These are phyloP conservation scores for Melanostoma scalare DNA, from an alignment of 2,888 invertebrate species.

Conservation along the genomic window DNA sequence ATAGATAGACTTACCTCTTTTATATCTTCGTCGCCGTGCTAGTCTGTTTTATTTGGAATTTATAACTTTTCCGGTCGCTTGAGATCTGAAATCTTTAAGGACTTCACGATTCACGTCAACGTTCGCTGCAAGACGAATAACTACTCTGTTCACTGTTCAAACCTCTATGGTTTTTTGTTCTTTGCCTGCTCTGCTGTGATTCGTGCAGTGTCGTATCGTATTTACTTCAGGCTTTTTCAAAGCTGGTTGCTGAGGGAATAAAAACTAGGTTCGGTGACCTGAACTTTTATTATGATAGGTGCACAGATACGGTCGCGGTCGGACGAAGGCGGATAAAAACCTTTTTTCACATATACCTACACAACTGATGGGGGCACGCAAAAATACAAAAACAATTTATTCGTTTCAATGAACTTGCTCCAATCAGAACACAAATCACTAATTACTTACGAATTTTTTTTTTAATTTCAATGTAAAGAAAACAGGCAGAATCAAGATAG, in stretches of 20 bases:
- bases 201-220: slow-evolving; percentile 3
- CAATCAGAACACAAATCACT: slow-evolving; percentile 20
- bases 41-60: slow-evolving; percentile 7
- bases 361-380: background rate
- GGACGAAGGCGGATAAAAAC: background rate
- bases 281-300: slow-evolving; percentile 35
- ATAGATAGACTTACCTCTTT: slow-evolving; percentile 36
- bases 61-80: slow-evolving; percentile 9
- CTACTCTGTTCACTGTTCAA: background rate
- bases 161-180: slow-evolving; percentile 6
- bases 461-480: background rate
- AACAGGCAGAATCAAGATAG: slow-evolving; percentile 12
- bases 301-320: slow-evolving; percentile 8
- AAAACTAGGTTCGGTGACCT: slow-evolving; percentile 59
- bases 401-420: no score
- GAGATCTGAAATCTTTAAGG: background rate
- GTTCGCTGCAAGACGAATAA: background rate
- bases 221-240: slow-evolving; percentile 2
- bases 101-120: slow-evolving; percentile 16
- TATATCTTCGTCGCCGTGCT: slow-evolving; percentile 16
- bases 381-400: background rate
- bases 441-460: slow-evolving; percentile 3
- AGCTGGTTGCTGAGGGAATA: slow-evolving; percentile 13
- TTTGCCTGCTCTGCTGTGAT: background rate
- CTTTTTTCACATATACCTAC: slow-evolving; percentile 16